Evolutionary conservation across 2,797 vertebrate genomes (phyloP).

Genomic region (Cuculus canorus): DNA sequence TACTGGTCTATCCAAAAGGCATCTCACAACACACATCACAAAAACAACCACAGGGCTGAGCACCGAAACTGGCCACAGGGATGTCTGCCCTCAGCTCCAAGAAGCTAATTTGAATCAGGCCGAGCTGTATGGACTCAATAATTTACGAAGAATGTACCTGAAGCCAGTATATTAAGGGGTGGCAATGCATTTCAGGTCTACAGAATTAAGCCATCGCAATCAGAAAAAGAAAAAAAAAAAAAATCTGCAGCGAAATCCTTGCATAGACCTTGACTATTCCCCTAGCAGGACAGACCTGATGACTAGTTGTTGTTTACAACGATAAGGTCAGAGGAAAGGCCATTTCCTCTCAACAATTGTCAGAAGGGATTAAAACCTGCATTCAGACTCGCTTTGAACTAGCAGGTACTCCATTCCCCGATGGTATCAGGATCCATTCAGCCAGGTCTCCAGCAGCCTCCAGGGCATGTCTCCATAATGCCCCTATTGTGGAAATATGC

Average conservation of each 20-base stretch:
- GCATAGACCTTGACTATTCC: constrained; percentile 63
- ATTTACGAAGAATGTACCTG: constrained; percentile 57
- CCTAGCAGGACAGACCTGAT: constrained; percentile 53
- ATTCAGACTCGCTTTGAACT: constrained; percentile 68
- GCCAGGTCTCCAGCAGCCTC: constrained; percentile 42
- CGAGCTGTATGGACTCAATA: background rate
- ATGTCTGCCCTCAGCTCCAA: background rate
- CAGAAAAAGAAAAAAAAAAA: background rate
- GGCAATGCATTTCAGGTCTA: constrained; percentile 39
- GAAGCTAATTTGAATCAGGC: constrained; percentile 48
- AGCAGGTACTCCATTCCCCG: constrained; percentile 68
- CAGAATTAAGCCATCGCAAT: constrained; percentile 59
- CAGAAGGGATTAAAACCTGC: constrained; percentile 72
- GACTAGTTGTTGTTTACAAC: constrained; percentile 70
- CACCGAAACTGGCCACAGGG: background rate
- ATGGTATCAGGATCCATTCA: constrained; percentile 67
- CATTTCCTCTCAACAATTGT: constrained; percentile 72
- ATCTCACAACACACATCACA: background rate
- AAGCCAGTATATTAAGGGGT: constrained; percentile 47
- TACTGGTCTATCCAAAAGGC: background rate
- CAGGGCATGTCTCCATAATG: constrained; percentile 67
- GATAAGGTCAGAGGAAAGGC: constrained; percentile 74
- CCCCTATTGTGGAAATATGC: constrained; percentile 57
- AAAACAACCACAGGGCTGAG: background rate
- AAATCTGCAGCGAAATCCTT: constrained; percentile 36